Base-by-base conservation (phyloP, 2,888 invertebrate species). In the Thereva nobilitata region DNA sequence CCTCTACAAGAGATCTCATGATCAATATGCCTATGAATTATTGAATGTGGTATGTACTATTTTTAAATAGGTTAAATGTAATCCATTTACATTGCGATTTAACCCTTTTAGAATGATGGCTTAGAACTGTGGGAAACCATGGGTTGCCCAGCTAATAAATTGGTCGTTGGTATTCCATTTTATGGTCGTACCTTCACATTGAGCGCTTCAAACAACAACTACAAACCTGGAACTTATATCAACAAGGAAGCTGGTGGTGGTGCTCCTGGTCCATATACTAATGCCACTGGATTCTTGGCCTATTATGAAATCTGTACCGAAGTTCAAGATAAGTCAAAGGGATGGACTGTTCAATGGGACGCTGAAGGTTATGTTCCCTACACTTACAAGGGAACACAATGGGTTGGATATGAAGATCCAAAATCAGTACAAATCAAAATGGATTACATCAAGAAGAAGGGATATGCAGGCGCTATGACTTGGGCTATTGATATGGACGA, bases 401-500 rank as follows among this genome's bases (percentile, higher is more conserved):
- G 95, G 95, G 91, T 95, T 10, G 95, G 95, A 4, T 95, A 93
- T 76, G 95, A 93, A 77, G 88, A 93, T 76, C 85, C 87, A 0
- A 84, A 85, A 74, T 93, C 93, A 72, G 85, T 95, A 0, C 89
- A 91, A 78, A 90, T 92, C 73, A 95, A 95, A 83, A 92, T 94
- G 92, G 89, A 94, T 76, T 95, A 87, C 83, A 91, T 95, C 72
- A 92, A 90, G 76, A 75, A 86, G 66, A 91, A 89, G 77, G 92
- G 93, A 0, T 91, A 91, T 74, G 89, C 89, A 0, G 95, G 95
- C 0, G 93, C 92, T 0, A 95, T 95, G 95, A 90, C 88, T 12
- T 95, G 95, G 95, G 94, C 95, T 35, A 89, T 94, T 54, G 81
- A 81, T 68, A 93, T 94, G 93, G 95, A 95, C 68, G 95, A 95